A percentile compares a stretch with the other conserved stretches of the same genome.
Conservation (phyloP, 2,888 invertebrate genomes). For the Rhyacophila evoluta region DNA sequence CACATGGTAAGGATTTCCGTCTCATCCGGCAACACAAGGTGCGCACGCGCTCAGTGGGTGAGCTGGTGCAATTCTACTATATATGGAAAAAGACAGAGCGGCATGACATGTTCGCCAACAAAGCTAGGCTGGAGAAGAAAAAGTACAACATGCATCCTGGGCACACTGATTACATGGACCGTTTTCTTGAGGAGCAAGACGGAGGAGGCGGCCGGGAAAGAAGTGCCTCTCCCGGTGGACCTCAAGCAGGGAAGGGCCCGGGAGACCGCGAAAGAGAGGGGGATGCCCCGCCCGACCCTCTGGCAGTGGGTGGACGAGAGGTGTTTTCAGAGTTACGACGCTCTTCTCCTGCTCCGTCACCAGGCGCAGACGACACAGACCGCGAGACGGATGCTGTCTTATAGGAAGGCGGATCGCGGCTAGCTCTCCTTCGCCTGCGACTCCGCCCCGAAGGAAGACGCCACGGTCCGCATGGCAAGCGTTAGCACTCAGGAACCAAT, state of each 20-base stretch:
- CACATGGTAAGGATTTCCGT: slow-evolving; percentile 96
- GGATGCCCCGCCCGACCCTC: slow-evolving; percentile 62
- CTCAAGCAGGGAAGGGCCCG: slow-evolving; percentile 58
- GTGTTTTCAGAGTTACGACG: slow-evolving; percentile 67
- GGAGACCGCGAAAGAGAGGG: slow-evolving; percentile 62
- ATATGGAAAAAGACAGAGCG: slow-evolving; percentile 99
- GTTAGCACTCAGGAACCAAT: not conserved
- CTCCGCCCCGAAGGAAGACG: not conserved
- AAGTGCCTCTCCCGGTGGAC: slow-evolving; percentile 72
- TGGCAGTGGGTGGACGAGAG: slow-evolving; percentile 66
- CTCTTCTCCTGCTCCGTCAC: slow-evolving; percentile 61
- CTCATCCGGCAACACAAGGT: slow-evolving; percentile 95
- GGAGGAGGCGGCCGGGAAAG: slow-evolving; percentile 61
- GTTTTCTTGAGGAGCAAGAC: slow-evolving; percentile 90
- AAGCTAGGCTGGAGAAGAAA: slow-evolving; percentile 90
- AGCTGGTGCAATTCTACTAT: slow-evolving; percentile 96
- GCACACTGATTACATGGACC: slow-evolving; percentile 94
- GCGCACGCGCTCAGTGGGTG: slow-evolving; percentile 93
- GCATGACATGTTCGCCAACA: slow-evolving; percentile 92
- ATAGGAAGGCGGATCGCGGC: not conserved
- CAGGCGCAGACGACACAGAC: slow-evolving; percentile 64
- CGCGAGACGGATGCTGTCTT: slow-evolving; percentile 57
- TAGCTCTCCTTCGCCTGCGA: not conserved
- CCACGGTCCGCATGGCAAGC: not conserved
- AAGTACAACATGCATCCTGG: slow-evolving; percentile 93